These are phyloP conservation scores for Latrodectus geometricus DNA, from an alignment of 1,140 invertebrate species.

Conservation along the genomic window DNA sequence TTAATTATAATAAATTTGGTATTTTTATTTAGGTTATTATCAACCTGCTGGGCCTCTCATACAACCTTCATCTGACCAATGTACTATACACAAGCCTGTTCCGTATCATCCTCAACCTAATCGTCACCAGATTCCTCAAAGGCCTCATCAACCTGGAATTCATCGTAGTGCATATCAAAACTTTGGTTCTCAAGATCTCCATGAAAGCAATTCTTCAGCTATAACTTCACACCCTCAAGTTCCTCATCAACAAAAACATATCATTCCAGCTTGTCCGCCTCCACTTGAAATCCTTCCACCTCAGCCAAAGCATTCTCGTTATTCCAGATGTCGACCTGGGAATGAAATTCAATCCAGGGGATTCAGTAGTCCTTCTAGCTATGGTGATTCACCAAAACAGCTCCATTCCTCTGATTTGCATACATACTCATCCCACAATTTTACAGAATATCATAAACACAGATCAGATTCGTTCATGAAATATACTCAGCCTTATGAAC, in stretches of 20 bases:
- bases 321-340: background rate
- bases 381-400: constrained; percentile 20
- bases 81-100: constrained; percentile 62
- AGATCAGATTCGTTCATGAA: constrained; percentile 10
- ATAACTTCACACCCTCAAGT: background rate
- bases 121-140: constrained; percentile 32
- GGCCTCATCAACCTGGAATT: constrained; percentile 30
- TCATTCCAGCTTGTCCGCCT: constrained; percentile 1
- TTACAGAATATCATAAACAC: constrained; percentile 16
- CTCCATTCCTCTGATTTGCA: constrained; percentile 4
- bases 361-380: background rate
- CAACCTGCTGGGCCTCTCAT: constrained; percentile 65
- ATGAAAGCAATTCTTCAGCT: constrained; percentile 11
- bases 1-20: background rate
- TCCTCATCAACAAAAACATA: background rate
- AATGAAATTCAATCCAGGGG: constrained; percentile 1
- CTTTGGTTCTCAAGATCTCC: constrained; percentile 8
- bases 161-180: constrained; percentile 20
- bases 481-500: constrained; percentile 23
- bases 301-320: background rate
- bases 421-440: constrained; percentile 34
- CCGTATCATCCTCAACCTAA: constrained; percentile 63
- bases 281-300: background rate
- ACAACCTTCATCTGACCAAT: constrained; percentile 63
- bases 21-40: constrained; percentile 63